Conservation (phyloP, 1,140 invertebrate genomes). For the Penaeus vannamei region DNA sequence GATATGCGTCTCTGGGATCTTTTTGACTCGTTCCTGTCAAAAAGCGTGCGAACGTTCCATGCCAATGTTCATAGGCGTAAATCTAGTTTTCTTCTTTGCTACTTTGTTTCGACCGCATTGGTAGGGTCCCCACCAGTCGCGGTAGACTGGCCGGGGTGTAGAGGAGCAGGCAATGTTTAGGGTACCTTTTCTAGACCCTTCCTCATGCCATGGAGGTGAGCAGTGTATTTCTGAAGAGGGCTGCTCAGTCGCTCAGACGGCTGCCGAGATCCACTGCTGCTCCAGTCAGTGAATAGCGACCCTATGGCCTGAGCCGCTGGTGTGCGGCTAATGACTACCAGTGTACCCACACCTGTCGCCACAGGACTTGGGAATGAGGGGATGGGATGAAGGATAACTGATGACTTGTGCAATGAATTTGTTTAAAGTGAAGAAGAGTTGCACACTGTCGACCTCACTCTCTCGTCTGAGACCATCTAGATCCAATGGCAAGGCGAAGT, state of each 20-base stretch:
- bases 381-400: background rate
- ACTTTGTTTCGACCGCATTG: too few species aligned
- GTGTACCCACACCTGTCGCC: background rate
- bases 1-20: too few species aligned
- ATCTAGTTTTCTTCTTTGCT: too few species aligned
- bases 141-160: too few species aligned
- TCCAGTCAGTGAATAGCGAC: background rate
- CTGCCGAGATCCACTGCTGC: background rate
- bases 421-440: conserved; percentile 1
- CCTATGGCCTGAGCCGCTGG: background rate
- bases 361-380: background rate
- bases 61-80: too few species aligned
- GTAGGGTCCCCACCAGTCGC: too few species aligned
- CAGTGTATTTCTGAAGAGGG: background rate
- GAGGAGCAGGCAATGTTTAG: too few species aligned
- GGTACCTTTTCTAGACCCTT: too few species aligned
- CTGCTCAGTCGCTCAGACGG: background rate
- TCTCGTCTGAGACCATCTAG: background rate
- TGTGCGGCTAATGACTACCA: background rate
- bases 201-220: background rate
- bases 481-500: background rate
- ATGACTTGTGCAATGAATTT: background rate
- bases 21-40: too few species aligned
- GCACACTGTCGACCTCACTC: background rate
- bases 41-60: too few species aligned